These are phyloP conservation scores for Megalopta genalis DNA, from an alignment of 1,140 invertebrate genomes.

Conservation along the genomic window DNA sequence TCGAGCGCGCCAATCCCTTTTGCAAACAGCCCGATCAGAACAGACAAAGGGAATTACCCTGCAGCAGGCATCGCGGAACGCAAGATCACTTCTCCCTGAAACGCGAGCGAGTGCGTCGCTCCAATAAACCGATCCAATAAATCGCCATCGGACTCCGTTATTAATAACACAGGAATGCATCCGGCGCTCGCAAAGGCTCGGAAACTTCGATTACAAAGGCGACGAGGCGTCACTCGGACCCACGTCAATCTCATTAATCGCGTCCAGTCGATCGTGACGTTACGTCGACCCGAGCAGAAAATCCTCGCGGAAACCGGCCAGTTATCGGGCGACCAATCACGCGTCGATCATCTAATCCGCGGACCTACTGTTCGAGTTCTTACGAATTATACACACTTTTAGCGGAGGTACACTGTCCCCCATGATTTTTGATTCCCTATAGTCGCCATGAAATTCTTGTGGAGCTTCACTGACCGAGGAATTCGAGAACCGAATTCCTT, in stretches of 20 bases:
- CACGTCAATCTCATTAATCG: conserved; percentile 30
- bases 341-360: no score
- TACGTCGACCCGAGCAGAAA: background rate
- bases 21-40: background rate
- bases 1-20: background rate
- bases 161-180: conserved; percentile 4
- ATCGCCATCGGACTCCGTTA: background rate
- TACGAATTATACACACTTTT: no score
- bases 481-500: no score
- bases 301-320: no score
- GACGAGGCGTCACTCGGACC: background rate
- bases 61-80: background rate
- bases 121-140: background rate
- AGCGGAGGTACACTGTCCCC: no score
- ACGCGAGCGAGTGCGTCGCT: no score
- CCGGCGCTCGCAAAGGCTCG: background rate
- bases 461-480: no score
- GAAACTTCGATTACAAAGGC: conserved; percentile 5
- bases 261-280: conserved; percentile 23
- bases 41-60: background rate
- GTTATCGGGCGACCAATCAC: no score
- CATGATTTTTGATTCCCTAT: no score
- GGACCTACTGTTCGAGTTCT: no score
- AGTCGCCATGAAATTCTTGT: no score
- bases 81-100: no score